A percentile compares a stretch with the other conserved stretches of the same genome.
phyloP scores from a whole-genome alignment of 2,797 vertebrate genomes.

The Dendrocincla fuliginosa region DNA sequence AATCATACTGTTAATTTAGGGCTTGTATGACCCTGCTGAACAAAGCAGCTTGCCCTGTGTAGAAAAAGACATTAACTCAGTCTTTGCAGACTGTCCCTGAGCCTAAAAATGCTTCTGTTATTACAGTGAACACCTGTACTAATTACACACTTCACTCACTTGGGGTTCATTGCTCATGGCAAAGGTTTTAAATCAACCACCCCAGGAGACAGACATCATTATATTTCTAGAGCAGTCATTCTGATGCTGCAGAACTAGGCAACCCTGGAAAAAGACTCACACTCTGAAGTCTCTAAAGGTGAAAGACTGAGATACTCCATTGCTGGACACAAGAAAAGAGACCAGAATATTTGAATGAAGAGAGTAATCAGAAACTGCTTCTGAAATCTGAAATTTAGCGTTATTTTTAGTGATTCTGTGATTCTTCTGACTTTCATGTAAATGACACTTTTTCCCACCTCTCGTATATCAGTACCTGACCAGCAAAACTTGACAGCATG shows the following conservation, averaged over 20 bases:
- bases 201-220: conserved; percentile 38
- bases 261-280: background rate
- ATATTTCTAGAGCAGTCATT: background rate
- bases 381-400: background rate
- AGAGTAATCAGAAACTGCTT: background rate
- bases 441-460: background rate
- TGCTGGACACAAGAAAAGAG: background rate
- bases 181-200: conserved; percentile 68
- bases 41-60: conserved; percentile 45
- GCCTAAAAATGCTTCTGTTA: conserved; percentile 43
- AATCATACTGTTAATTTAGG: conserved; percentile 56
- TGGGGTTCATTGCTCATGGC: conserved; percentile 37
- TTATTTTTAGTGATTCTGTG: background rate
- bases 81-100: conserved; percentile 33
- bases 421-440: background rate
- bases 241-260: background rate
- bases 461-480: background rate
- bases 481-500: background rate
- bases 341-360: background rate
- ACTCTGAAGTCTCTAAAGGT: background rate
- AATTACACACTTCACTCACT: conserved; percentile 52
- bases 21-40: conserved; percentile 25
- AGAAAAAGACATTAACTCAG: conserved; percentile 60
- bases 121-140: conserved; percentile 65
- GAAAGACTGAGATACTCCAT: background rate